Percentiles rank a stretch among this genome's conserved stretches.
phyloP scores from a whole-genome alignment of 2,113 vertebrate species.

The Anhinga rufa region DNA sequence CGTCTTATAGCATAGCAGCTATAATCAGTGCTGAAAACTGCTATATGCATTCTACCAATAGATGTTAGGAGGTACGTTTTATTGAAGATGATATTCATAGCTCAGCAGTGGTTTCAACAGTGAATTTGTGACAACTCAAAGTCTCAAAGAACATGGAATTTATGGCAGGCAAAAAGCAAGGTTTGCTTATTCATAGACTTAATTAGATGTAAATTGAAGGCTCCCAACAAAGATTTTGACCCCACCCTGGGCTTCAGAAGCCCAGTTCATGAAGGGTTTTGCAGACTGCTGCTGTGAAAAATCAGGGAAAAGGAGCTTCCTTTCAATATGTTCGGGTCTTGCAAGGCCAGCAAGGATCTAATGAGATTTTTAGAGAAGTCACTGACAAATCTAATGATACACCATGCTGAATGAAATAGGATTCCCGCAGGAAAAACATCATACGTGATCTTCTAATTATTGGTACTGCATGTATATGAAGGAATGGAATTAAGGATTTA shows the following conservation, averaged over 20 bases:
- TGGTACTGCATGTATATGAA: neutral
- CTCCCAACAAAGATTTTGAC: constrained; percentile 76
- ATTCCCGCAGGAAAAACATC: neutral
- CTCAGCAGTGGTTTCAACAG: neutral
- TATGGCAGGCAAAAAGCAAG: neutral
- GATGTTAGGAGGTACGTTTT: neutral
- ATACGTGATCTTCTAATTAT: neutral
- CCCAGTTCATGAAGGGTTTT: constrained; percentile 84
- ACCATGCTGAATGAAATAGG: neutral
- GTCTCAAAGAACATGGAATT: neutral
- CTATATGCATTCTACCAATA: neutral
- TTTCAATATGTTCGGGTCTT: constrained; percentile 80
- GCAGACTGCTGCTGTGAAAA: constrained; percentile 83
- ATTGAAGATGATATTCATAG: neutral
- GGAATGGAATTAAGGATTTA: neutral
- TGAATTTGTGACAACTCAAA: neutral
- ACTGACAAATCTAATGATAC: constrained; percentile 87
- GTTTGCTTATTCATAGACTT: neutral
- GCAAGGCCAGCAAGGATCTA: constrained; percentile 86
- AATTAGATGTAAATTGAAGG: constrained; percentile 39
- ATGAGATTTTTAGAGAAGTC: constrained; percentile 86
- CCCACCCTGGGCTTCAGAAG: constrained; percentile 83
- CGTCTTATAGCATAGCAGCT: neutral
- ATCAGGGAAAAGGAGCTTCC: constrained; percentile 80
- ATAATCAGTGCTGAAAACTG: neutral